Evolutionary conservation across 2,888 invertebrate genomes (phyloP), one percentile per base, ranked within the genome.

Genomic region (Corythucha ciliata): DNA sequence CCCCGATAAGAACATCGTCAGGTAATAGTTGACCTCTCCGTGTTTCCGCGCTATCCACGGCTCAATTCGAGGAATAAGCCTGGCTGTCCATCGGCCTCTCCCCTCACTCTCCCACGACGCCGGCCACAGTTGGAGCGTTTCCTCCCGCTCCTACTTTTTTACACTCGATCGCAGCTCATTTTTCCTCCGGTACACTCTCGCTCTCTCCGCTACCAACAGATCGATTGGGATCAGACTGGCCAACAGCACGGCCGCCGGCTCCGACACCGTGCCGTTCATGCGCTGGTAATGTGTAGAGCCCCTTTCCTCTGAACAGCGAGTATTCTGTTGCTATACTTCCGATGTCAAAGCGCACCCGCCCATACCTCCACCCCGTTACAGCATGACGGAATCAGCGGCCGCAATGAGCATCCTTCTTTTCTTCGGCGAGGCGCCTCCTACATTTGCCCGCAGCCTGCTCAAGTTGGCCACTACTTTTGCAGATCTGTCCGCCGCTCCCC

Each of bases 1-100:
- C 4, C 60, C 60, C 2, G 58, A 57, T 1, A 61, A 52, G 18
- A 60, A 42, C 45, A 61, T 60, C 4, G 59, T 63, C 1, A 59
- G 25, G 53, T 57, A 59, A 40, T 52, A 61, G 21, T 53, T 48
- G 5, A 57, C 53, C 29, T 58, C 58, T 8, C 45, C 45, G 18
- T 45, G 45, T 14, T 32, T 45, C 45, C 45, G 29, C 18, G 16
- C 20, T 14, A 2, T 57, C 60, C 59, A 61, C 5, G 56, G 55
- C n/a, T 45, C 53, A 16, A 58, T 22, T 27, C 42, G 10, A 2
- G 21, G 52, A 1, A 60, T 57, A 0, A 62, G 39, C 27, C 50
- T 47, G 20, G 24, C 29, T 5, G 60, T 61, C 61, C 58, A 60
- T 36, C 55, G 18, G n/a, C 59, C 60, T 18, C 47, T 56, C 1